Base-by-base conservation (phyloP, 2,113 vertebrate genomes). In the Neodontobutis hainanensis region DNA sequence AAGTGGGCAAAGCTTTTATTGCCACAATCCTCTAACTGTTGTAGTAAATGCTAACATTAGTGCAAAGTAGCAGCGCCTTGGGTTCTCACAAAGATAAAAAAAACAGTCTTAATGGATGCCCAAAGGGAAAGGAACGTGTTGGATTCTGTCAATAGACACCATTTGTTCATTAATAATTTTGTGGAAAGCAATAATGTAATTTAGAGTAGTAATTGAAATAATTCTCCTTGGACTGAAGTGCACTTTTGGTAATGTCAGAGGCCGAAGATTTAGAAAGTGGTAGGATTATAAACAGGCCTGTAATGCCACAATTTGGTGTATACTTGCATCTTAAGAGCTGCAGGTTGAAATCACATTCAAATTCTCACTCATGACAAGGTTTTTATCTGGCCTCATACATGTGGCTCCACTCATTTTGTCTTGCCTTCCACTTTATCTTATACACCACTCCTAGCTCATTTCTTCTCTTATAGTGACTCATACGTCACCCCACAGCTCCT, bases 401-500 rank as follows among this genome's bases (percentile, higher is more conserved):
- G 0, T 15, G 19, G 58, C 70, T 74, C 57, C 72, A n/a, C 60
- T 66, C 61, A 57, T 68, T 72, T 61, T 66, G 57, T 77, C 57
- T 1, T 72, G 62, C 60, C 72, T 63, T 46, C 55, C 62, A 43
- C 68, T 75, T 58, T 14, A 68, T 65, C 62, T 67, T 27, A 19
- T 15, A 11, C 65, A 66, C 61, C 61, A 65, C 57, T 61, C 49
- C 56, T 66, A 52, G 61, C 63, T 49, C 65, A 68, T 45, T 46
- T 67, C 36, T 15, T 53, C 55, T 3, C 55, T 63, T 68, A 38
- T 70, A 44, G 61, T 86, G 84, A 85, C 85, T 89, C 82, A 81
- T 73, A 79, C 62, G 42, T 84, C 77, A 71, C 72, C 75, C 82
- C 69, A 64, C 84, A 83, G 82, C 82, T 81, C 27, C 81, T 71